Evolutionary conservation across 2,888 invertebrate species (phyloP), one percentile per base, ranked within the genome.

Genomic region (Ormyrus labotus): DNA sequence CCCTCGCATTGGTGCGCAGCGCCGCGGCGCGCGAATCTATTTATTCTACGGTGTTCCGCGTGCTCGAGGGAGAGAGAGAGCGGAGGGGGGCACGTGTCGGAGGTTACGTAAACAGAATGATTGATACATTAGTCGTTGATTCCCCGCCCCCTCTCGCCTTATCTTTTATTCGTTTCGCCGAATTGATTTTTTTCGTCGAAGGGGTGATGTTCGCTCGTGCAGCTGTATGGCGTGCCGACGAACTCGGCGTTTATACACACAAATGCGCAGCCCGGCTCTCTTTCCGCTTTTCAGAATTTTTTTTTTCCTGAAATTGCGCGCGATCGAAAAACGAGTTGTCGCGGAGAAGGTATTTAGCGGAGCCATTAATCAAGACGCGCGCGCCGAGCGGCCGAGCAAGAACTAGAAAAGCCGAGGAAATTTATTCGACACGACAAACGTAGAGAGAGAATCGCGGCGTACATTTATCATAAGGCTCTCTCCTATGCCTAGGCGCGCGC

Each of bases 81-180:
- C 1, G 4, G 3, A 4, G 72, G 83, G 83, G 81, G 85, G 85
- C 85, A 83, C 86, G 88, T 86, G 87, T 87, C 88, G 85, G 85
- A 87, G 89, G 87, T 88, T 89, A 88, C 86, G 87, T 84, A 89
- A 89, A 89, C 88, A 87, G 87, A 88, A 88, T 88, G 88, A 88
- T 88, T 88, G 88, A 88, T 88, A 88, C 87, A 88, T 88, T 88
- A 88, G 87, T 85, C 84, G 81, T 34, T 70, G 82, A 68, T 74
- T 74, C 4, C 76, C 4, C 76, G 81, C 78, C 83, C 83, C 85
- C 82, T 83, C 85, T 84, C 81, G 81, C 85, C 85, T 86, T 87
- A 85, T 86, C 86, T 86, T 87, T 87, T 34, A 63, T 58, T 51
- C 61, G 45, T 45, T 45, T 72, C 53, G 61, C 64, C 60, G 50